Evolutionary conservation across 2,113 vertebrate genomes (phyloP), one percentile per base, ranked within the genome.

Genomic region (Passerina amoena): DNA sequence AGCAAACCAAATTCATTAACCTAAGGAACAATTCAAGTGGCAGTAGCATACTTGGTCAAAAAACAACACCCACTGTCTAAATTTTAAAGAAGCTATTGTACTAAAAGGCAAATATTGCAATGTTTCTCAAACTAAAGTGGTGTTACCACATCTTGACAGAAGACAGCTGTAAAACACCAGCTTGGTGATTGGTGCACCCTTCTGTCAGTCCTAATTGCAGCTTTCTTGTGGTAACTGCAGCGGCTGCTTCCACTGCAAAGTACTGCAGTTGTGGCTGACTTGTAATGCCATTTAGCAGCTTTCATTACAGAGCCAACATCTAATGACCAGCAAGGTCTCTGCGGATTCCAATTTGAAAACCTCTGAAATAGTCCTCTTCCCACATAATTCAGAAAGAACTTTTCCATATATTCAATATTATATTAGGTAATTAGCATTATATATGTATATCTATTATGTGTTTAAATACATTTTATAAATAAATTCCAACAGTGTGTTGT

Each of bases 401-500:
- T 92, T 95, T 72, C 65, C 73, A 94, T 95, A 92, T 95, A 97
- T 82, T 97, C 92, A 95, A 11, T 94, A 76, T 94, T 79, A 86
- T 72, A 94, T 84, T 84, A 94, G 37, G 51, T 95, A 92, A 96
- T 96, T 86, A 97, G 90, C 84, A 95, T 70, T 89, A 95, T 88
- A 95, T 91, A 90, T 24, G 51, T 91, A 61, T 87, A 94, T 88
- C 82, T 91, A 77, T 90, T 95, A 81, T 54, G 78, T 86, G 96
- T 96, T 97, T 92, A 96, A 97, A 93, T 97, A 96, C 42, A 63
- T 83, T 94, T 96, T 87, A 96, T 97, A 98, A 97, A 98, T 97
- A 98, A 92, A 93, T 85, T 95, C 92, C 92, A 97, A 82, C 88
- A 65, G 77, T 92, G 85, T 97, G 51, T 96, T 94, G 88, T 92